These are phyloP conservation scores for Bothrops jararaca DNA, from an alignment of 2,113 vertebrate species.

Conservation along the genomic window DNA sequence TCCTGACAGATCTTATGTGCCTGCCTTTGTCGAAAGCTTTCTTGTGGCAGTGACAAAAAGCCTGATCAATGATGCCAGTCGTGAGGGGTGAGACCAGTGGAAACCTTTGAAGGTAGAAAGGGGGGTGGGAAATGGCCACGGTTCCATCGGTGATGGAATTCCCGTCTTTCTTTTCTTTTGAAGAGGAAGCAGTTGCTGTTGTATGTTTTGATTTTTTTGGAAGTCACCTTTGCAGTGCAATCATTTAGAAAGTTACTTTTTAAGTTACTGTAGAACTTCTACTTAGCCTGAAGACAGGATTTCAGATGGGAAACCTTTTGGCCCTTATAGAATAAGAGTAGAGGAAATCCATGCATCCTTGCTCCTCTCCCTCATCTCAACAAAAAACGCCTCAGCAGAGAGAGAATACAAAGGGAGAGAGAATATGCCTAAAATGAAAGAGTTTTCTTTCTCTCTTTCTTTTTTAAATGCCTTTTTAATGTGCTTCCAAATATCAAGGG, in stretches of 20 bases:
- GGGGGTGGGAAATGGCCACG: background rate
- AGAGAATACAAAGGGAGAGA: background rate
- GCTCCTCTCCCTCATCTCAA: background rate
- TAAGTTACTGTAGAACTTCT: background rate
- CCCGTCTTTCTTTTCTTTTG: background rate
- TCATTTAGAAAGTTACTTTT: slow-evolving; percentile 17
- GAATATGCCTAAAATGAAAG: slow-evolving; percentile 8
- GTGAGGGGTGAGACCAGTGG: background rate
- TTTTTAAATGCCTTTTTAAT: background rate
- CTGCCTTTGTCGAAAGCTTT: background rate
- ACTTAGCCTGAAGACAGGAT: slow-evolving; percentile 19
- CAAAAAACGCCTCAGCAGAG: slow-evolving; percentile 13
- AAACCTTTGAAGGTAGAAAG: background rate
- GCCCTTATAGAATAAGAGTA: slow-evolving; percentile 12
- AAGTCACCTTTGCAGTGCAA: slow-evolving; percentile 21
- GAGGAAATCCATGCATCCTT: background rate
- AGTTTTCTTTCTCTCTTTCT: background rate
- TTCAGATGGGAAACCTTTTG: slow-evolving; percentile 22
- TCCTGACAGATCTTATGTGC: background rate
- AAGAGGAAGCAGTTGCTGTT: background rate
- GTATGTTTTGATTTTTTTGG: background rate
- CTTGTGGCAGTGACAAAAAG: background rate
- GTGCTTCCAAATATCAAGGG: background rate
- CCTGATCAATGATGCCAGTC: background rate
- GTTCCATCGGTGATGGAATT: background rate